phyloP scores from a whole-genome alignment of 2,888 invertebrate genomes.

The Colostygia pectinataria region DNA sequence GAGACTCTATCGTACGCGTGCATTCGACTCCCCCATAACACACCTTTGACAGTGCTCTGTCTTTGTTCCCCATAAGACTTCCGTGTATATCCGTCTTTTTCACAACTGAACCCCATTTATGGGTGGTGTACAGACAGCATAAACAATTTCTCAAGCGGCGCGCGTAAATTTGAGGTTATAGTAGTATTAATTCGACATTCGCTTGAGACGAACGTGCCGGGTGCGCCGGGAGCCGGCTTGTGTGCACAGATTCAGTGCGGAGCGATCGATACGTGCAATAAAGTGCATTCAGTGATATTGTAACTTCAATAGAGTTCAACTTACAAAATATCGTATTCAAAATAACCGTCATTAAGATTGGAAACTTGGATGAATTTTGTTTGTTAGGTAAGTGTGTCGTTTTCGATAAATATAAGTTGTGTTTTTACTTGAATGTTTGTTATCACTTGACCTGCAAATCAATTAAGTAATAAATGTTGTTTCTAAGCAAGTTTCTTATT shows the following conservation, averaged over 20 bases:
- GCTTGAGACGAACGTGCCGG: constrained; percentile 62
- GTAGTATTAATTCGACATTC: constrained; percentile 76
- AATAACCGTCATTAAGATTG: constrained; percentile 45
- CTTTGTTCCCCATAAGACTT: constrained; percentile 47
- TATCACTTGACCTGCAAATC: constrained; percentile 5
- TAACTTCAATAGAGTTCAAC: constrained; percentile 21
- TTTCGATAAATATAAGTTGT: constrained; percentile 31
- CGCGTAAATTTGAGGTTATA: constrained; percentile 80
- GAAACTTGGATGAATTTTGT: constrained; percentile 49
- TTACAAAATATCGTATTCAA: constrained; percentile 32
- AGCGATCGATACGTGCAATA: constrained; percentile 68
- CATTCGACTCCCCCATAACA: constrained; percentile 47
- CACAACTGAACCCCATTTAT: constrained; percentile 71
- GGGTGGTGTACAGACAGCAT: constrained; percentile 66
- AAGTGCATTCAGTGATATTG: constrained; percentile 59
- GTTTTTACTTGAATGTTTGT: constrained; percentile 22
- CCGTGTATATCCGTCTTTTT: constrained; percentile 54
- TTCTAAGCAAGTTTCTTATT: too few relatives aligned
- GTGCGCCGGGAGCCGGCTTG: constrained; percentile 35
- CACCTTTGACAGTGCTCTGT: constrained; percentile 55
- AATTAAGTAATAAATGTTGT: constrained; percentile 1
- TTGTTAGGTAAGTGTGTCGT: constrained; percentile 41
- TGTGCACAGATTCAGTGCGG: constrained; percentile 52
- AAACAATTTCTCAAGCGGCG: constrained; percentile 74
- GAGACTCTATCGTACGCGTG: constrained; percentile 34